These are phyloP conservation scores for Marronus borbonicus DNA, from an alignment of 2,888 invertebrate genomes.

Conservation along the genomic window DNA sequence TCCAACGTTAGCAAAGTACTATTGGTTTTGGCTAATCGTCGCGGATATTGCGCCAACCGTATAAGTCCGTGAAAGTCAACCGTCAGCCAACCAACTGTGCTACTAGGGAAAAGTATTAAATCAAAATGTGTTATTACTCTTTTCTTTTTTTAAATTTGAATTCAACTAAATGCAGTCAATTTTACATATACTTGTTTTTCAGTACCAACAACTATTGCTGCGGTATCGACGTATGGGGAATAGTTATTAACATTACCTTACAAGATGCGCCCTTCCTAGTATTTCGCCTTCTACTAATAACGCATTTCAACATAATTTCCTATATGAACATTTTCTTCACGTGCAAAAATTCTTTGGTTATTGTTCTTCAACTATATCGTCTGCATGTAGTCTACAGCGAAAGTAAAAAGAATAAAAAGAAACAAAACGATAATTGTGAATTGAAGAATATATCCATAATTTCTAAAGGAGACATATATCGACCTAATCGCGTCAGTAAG, in stretches of 20 bases:
- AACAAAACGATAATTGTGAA: constrained; percentile 67
- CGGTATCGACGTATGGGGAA: constrained; percentile 91
- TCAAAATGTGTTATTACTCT: not conserved
- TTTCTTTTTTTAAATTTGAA: constrained; percentile 32
- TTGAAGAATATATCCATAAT: constrained; percentile 73
- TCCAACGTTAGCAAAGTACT: too few relatives aligned
- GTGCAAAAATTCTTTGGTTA: constrained; percentile 91
- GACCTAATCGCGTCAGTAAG: constrained; percentile 57
- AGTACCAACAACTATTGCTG: constrained; percentile 82
- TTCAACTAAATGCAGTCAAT: not conserved
- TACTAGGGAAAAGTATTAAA: too few relatives aligned
- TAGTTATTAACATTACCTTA: constrained; percentile 88
- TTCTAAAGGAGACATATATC: constrained; percentile 68
- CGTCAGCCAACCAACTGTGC: too few relatives aligned
- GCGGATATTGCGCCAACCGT: too few relatives aligned
- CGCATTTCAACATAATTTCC: constrained; percentile 90
- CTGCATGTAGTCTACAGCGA: constrained; percentile 87
- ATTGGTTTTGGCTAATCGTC: too few relatives aligned
- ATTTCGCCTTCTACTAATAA: constrained; percentile 88
- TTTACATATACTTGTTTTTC: constrained; percentile 52
- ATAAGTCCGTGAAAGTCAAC: too few relatives aligned
- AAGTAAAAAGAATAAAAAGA: constrained; percentile 71
- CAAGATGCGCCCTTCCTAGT: constrained; percentile 92
- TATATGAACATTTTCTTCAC: constrained; percentile 98
- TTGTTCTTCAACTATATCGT: constrained; percentile 88